Evolutionary conservation across 2,888 invertebrate genomes (phyloP), one percentile per base, ranked within the genome.

Genomic region (Platynereis dumerilii): DNA sequence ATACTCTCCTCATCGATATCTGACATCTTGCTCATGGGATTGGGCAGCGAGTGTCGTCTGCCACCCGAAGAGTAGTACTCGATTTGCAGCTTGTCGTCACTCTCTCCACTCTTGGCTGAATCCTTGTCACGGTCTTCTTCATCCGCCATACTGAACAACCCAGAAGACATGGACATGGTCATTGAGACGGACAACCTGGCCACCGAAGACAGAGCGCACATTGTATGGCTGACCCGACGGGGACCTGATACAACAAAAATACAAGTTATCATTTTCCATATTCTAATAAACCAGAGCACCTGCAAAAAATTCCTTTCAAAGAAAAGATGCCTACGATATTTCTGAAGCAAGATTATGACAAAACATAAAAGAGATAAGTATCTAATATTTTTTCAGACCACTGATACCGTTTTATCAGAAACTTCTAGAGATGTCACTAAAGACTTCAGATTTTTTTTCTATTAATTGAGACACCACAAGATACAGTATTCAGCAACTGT

Each of bases 121-220:
- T 57, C 53, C 20, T 64, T 62, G 26, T 61, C 55, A 27, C 60
- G 44, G 24, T 60, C 45, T 22, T 53, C 60, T 27, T 60, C 65
- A 12, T 65, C 65, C 12, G 53, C 60, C 57, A 65, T 61, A 52
- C 65, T 65, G 58, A 67, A 72, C 26, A 72, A 65, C 1, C 72
- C 69, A 12, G 72, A 72, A n/a, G 72, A 72, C 70, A 72, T 72
- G 53, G 72, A 68, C 72, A 72, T 72, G 27, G 72, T 72, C 72
- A 72, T 72, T 44, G 64, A 64, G 56, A 72, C 70, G 12, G 71
- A 72, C 54, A 72, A 66, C 1, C 70, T 68, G 22, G 72, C 72
- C 56, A 72, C 72, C 3, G 70, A 70, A 2, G 65, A 67, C 22
- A 72, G 66, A 20, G 72, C 72, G 56, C 69, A 67, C 45, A 70